phyloP scores from a whole-genome alignment of 2,113 vertebrate species.

The Ictalurus furcatus region DNA sequence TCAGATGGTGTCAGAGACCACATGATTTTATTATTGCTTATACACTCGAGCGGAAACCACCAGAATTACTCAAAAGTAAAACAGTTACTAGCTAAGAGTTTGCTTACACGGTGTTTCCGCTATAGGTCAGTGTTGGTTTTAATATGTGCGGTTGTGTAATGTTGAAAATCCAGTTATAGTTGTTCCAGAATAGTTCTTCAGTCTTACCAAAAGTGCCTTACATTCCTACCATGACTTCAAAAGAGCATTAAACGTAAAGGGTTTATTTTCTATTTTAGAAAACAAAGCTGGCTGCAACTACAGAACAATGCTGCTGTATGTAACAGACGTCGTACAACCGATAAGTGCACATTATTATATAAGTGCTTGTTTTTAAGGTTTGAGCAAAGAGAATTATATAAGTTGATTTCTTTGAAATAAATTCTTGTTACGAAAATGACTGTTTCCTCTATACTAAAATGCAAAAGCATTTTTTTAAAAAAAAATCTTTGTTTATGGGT shows the following conservation, averaged over 20 bases:
- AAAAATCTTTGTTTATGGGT: too few species aligned
- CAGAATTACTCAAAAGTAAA: neutral
- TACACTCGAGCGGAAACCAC: neutral
- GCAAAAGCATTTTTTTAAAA: too few species aligned
- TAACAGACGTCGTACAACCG: neutral
- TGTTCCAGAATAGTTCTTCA: neutral
- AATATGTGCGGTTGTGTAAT: neutral
- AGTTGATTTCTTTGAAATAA: neutral
- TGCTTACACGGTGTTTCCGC: neutral
- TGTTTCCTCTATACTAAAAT: neutral
- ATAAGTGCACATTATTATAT: neutral
- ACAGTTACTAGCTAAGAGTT: neutral
- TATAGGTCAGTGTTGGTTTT: neutral
- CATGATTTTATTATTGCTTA: neutral
- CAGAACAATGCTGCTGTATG: constrained; percentile 1
- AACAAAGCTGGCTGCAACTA: neutral
- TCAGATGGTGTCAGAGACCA: neutral
- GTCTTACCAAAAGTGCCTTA: neutral
- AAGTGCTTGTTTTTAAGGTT: neutral
- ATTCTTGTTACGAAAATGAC: neutral
- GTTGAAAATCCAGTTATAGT: neutral
- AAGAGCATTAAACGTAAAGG: neutral
- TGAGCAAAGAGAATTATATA: neutral
- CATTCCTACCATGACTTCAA: neutral
- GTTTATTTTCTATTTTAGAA: neutral